A percentile compares a stretch with the other conserved stretches of the same genome.
Conservation (phyloP, 2,888 invertebrate genomes). For the Sinelater perroti region DNA sequence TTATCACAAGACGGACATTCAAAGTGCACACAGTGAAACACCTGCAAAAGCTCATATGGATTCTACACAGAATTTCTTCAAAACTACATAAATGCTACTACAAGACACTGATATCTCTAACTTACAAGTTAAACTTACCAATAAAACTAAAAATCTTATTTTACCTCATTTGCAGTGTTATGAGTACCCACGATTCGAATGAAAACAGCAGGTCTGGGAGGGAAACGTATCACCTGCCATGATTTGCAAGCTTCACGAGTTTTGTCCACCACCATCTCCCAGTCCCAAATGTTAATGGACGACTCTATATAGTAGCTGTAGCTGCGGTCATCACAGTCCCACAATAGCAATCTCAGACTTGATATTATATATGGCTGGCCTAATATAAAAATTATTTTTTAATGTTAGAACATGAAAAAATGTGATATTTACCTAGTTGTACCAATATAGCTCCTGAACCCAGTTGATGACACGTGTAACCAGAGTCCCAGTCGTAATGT, state of each 20-base stretch:
- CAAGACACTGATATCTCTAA: no score
- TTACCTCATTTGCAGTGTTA: slow-evolving; percentile 96
- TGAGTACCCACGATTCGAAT: slow-evolving; percentile 95
- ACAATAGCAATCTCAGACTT: slow-evolving; percentile 89
- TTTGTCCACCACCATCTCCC: slow-evolving; percentile 91
- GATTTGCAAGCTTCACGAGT: slow-evolving; percentile 87
- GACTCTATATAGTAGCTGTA: slow-evolving; percentile 98
- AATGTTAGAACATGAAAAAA: neutral
- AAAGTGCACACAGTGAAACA: slow-evolving; percentile 97
- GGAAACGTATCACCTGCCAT: slow-evolving; percentile 93
- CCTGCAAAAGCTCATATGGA: slow-evolving; percentile 65
- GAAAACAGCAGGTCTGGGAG: slow-evolving; percentile 87
- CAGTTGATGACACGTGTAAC: slow-evolving; percentile 96
- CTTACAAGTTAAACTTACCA: neutral
- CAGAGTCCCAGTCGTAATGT: slow-evolving; percentile 98
- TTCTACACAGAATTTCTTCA: no score
- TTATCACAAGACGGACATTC: slow-evolving; percentile 85
- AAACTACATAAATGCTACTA: no score
- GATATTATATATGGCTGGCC: slow-evolving; percentile 93
- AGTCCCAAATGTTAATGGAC: slow-evolving; percentile 90
- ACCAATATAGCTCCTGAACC: slow-evolving; percentile 94
- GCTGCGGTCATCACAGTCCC: slow-evolving; percentile 96
- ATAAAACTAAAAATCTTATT: neutral
- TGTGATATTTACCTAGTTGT: slow-evolving; percentile 74
- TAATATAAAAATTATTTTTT: slow-evolving; percentile 44